These are phyloP conservation scores for Penaeus vannamei DNA, from an alignment of 1,140 invertebrate species.

Conservation along the genomic window DNA sequence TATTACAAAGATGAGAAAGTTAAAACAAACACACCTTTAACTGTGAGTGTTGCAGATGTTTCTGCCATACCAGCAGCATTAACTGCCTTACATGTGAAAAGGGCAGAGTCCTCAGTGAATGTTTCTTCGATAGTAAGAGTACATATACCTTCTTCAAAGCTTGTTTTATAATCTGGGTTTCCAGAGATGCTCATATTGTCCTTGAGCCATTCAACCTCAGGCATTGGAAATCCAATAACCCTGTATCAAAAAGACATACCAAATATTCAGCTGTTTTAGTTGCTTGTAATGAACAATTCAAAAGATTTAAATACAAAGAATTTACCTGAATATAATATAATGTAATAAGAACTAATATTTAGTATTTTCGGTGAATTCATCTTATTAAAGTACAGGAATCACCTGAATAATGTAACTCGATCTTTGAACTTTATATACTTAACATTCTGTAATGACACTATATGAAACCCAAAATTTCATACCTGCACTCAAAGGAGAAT, in stretches of 20 bases:
- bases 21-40: constrained; percentile 77
- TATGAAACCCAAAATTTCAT: constrained; percentile 67
- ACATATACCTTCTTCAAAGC: constrained; percentile 74
- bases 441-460: neutral
- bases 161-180: constrained; percentile 81
- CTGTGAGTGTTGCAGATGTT: constrained; percentile 81
- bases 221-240: constrained; percentile 75
- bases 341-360: no score
- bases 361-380: no score
- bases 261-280: constrained; percentile 31
- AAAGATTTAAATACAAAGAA: neutral
- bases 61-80: constrained; percentile 81
- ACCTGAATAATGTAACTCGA: neutral
- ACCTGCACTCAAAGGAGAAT: constrained; percentile 79
- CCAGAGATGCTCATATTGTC: constrained; percentile 80
- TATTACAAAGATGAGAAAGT: neutral
- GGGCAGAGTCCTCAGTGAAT: constrained; percentile 86
- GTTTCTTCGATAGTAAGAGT: constrained; percentile 83
- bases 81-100: constrained; percentile 81
- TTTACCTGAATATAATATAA: no score
- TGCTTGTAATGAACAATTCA: neutral
- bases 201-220: constrained; percentile 81
- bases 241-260: constrained; percentile 70
- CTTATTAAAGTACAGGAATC: neutral
- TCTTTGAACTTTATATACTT: no score